Conservation (phyloP, 2,113 vertebrate genomes). For the Nothocercus nigrocapillus region DNA sequence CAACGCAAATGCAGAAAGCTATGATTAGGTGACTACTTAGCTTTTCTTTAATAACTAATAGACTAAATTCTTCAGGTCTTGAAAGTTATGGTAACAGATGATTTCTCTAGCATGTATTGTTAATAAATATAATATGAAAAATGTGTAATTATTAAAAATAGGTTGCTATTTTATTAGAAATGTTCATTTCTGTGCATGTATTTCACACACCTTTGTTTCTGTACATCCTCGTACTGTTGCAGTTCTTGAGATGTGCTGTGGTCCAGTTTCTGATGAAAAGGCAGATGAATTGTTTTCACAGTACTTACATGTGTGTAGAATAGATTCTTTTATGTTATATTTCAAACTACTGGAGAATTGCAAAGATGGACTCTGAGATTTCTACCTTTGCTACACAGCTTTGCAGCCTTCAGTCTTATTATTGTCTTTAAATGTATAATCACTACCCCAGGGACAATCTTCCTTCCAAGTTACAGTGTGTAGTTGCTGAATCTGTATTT, state of each 20-base stretch:
- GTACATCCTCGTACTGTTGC: background rate
- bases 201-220: slow-evolving; percentile 15
- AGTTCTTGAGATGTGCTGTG: background rate
- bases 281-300: background rate
- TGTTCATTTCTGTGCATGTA: background rate
- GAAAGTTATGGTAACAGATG: background rate
- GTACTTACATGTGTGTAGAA: slow-evolving; percentile 18
- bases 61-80: background rate
- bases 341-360: slow-evolving; percentile 31
- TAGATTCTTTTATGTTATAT: slow-evolving; percentile 11
- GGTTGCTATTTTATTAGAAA: background rate
- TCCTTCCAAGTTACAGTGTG: slow-evolving; percentile 47
- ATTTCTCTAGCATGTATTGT: background rate
- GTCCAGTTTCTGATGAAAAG: slow-evolving; percentile 4
- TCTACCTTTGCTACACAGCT: slow-evolving; percentile 40
- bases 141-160: background rate
- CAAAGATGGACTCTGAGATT: slow-evolving; percentile 14
- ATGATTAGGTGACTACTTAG: background rate
- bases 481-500: slow-evolving; percentile 68
- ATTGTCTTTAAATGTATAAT: slow-evolving; percentile 73
- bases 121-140: background rate
- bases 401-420: slow-evolving; percentile 64
- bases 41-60: background rate
- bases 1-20: background rate
- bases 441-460: slow-evolving; percentile 58